These are phyloP conservation scores for Thymallus thymallus DNA, from an alignment of 2,113 vertebrate genomes.

Conservation along the genomic window DNA sequence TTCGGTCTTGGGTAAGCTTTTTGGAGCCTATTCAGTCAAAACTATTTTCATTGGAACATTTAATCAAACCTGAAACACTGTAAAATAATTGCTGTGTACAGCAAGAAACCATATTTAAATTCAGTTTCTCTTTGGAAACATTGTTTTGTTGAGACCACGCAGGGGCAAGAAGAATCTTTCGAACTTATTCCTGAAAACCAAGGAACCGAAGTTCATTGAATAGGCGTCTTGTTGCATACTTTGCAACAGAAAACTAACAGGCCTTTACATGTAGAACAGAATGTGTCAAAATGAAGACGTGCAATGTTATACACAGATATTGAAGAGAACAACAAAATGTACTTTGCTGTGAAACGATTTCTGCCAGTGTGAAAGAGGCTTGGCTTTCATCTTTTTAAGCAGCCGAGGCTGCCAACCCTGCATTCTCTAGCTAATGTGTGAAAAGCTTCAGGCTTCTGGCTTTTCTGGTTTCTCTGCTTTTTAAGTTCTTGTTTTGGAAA, in stretches of 20 bases:
- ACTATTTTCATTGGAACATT: no score
- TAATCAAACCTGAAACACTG: no score
- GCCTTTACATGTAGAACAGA: not conserved
- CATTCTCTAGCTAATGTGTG: not conserved
- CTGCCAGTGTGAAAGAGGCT: slow-evolving; percentile 11
- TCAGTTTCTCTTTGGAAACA: no score
- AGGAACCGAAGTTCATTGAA: no score
- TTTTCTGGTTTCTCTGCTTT: not conserved
- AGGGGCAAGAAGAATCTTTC: no score
- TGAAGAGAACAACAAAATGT: slow-evolving; percentile 25
- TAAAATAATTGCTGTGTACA: no score
- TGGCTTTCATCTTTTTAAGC: slow-evolving; percentile 13
- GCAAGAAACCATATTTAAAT: no score
- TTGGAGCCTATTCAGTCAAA: no score
- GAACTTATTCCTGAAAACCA: no score
- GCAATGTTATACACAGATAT: slow-evolving; percentile 25
- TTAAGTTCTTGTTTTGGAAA: not conserved
- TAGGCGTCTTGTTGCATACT: no score
- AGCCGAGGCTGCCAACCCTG: not conserved
- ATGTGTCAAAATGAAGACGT: not conserved
- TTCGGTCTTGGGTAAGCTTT: no score
- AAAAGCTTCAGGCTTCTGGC: not conserved
- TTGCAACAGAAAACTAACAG: not conserved
- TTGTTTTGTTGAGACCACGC: no score
- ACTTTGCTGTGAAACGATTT: slow-evolving; percentile 13